Evolutionary conservation across 1,140 invertebrate species (phyloP).

Genomic region (Drosophila fuyamai): DNA sequence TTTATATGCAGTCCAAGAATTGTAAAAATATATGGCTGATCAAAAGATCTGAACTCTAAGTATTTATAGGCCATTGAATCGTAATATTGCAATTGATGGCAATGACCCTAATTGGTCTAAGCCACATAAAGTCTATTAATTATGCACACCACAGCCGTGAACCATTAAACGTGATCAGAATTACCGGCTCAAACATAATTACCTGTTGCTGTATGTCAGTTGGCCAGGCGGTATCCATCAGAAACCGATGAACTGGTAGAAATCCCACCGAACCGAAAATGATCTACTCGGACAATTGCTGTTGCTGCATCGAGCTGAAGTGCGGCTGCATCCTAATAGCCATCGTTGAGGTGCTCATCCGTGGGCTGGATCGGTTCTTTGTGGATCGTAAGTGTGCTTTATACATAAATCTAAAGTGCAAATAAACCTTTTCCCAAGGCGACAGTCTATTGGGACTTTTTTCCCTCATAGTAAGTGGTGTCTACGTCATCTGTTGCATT

Average conservation of each 20-base stretch:
- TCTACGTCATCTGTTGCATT: slow-evolving; percentile 53
- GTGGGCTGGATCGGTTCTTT: slow-evolving; percentile 54
- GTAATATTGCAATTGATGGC: not conserved
- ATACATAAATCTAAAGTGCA: not conserved
- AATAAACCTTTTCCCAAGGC: slow-evolving; percentile 2
- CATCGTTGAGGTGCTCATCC: slow-evolving; percentile 55
- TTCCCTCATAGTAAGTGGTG: slow-evolving; percentile 43
- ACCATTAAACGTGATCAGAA: slow-evolving; percentile 31
- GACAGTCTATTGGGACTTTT: slow-evolving; percentile 39
- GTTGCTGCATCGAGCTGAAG: slow-evolving; percentile 55
- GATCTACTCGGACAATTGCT: slow-evolving; percentile 63
- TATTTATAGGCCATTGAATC: not conserved
- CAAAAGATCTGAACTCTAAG: no score
- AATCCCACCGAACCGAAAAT: slow-evolving; percentile 23
- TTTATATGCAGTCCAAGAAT: no score
- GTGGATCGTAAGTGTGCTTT: slow-evolving; percentile 54
- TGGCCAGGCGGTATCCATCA: slow-evolving; percentile 12
- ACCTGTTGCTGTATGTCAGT: slow-evolving; percentile 6
- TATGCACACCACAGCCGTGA: slow-evolving; percentile 9
- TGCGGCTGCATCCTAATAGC: slow-evolving; percentile 65
- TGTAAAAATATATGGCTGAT: no score
- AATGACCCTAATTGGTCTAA: slow-evolving; percentile 33
- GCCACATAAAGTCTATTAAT: slow-evolving; percentile 12
- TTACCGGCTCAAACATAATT: slow-evolving; percentile 20
- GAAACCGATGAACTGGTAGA: not conserved